Conservation (phyloP, 1,140 invertebrate species). For the Heterodera carotae region DNA sequence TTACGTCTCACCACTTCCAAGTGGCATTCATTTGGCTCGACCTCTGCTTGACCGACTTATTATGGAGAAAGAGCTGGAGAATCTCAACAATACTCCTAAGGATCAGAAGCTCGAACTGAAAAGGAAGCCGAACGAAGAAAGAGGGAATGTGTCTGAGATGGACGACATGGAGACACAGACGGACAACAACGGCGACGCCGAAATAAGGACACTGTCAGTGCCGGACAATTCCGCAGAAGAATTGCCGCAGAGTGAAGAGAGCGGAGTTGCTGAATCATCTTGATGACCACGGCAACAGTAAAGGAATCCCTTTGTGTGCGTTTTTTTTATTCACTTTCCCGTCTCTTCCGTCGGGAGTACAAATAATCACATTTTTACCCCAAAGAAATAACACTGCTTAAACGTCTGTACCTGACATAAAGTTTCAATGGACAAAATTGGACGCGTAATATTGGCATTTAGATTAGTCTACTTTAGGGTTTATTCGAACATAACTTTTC, state of each 20-base stretch:
- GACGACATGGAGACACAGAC: conserved; percentile 9
- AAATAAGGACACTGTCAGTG: neutral
- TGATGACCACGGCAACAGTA: neutral
- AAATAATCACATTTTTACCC: neutral
- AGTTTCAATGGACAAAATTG: neutral
- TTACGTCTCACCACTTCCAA: conserved; percentile 28
- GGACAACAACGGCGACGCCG: neutral
- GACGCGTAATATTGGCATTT: neutral
- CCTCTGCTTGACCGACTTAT: conserved; percentile 38
- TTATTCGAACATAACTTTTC: too few relatives aligned
- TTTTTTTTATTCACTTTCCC: conserved; percentile 8
- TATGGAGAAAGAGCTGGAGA: neutral
- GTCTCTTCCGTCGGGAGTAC: neutral
- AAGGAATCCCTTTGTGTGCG: neutral
- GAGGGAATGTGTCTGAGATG: neutral
- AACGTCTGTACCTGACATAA: neutral
- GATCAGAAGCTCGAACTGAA: neutral
- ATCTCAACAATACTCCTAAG: neutral
- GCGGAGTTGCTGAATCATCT: conserved; percentile 3
- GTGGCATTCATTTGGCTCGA: conserved; percentile 49
- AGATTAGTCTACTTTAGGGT: neutral
- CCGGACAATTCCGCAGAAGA: neutral
- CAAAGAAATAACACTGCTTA: neutral
- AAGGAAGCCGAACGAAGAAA: conserved; percentile 1
- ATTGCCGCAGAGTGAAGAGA: neutral